A percentile compares a stretch with the other conserved stretches of the same genome.
Conservation (phyloP, 2,113 vertebrate genomes). For the Sarotherodon lohbergeri region DNA sequence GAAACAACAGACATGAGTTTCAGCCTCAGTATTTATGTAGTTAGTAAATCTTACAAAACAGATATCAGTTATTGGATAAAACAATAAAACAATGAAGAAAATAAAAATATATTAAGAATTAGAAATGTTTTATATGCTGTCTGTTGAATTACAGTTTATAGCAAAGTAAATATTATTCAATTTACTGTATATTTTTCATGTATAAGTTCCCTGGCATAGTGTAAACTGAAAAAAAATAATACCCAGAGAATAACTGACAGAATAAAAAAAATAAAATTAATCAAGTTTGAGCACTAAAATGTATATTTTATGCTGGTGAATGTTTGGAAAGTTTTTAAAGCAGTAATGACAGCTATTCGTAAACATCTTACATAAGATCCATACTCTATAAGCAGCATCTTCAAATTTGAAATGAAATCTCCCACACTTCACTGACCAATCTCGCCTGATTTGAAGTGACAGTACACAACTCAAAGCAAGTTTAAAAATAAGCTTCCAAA, state of each 20-base stretch:
- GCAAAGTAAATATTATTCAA: neutral
- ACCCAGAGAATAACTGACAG: neutral
- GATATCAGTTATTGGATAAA: neutral
- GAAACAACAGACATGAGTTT: neutral
- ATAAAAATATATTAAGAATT: neutral
- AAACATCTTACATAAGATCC: neutral
- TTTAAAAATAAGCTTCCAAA: slow-evolving; percentile 19
- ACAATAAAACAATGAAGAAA: neutral
- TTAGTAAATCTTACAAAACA: neutral
- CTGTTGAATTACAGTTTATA: neutral
- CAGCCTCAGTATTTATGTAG: neutral
- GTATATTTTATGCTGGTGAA: neutral
- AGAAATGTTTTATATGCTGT: neutral
- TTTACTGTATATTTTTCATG: neutral
- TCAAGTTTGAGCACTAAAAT: neutral
- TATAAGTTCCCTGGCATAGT: neutral
- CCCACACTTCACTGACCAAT: neutral
- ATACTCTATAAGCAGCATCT: neutral
- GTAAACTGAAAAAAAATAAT: neutral
- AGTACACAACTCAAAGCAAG: neutral
- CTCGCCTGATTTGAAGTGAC: neutral
- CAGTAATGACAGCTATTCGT: neutral
- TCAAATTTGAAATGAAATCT: neutral
- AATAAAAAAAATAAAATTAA: neutral
- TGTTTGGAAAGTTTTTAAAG: neutral